phyloP scores from a whole-genome alignment of 1,140 invertebrate genomes.

The Cotesia glomerata region DNA sequence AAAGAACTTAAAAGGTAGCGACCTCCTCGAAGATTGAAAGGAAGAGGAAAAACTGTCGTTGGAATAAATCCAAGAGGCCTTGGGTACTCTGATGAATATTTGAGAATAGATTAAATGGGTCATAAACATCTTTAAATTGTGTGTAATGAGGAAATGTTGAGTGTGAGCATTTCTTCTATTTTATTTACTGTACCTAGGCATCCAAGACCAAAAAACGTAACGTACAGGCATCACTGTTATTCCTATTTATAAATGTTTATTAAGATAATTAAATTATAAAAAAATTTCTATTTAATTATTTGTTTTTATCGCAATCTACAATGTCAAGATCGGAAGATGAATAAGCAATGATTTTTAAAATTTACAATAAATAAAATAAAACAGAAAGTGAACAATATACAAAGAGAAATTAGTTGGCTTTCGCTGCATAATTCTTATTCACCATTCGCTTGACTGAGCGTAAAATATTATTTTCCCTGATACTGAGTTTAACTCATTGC shows the following conservation, averaged over 20 bases:
- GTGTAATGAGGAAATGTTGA: conserved; percentile 32
- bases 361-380: neutral
- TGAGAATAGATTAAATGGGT: conserved; percentile 50
- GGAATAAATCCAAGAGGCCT: conserved; percentile 49
- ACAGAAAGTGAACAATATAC: neutral
- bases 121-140: conserved; percentile 35
- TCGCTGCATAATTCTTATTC: conserved; percentile 13
- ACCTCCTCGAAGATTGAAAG: neutral
- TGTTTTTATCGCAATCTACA: neutral
- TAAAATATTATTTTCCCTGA: conserved; percentile 18
- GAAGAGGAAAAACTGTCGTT: conserved; percentile 31
- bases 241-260: conserved; percentile 43
- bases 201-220: conserved; percentile 70
- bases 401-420: conserved; percentile 33
- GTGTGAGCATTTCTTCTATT: neutral
- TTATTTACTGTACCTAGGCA: conserved; percentile 67
- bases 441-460: conserved; percentile 2
- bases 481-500: neutral
- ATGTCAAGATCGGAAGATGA: neutral
- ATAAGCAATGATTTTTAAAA: neutral
- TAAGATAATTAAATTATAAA: neutral
- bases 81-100: conserved; percentile 38
- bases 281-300: neutral
- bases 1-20: neutral
- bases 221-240: conserved; percentile 68